Conservation (phyloP, 1,140 invertebrate genomes). For the Drosophila nigromelanica region DNA sequence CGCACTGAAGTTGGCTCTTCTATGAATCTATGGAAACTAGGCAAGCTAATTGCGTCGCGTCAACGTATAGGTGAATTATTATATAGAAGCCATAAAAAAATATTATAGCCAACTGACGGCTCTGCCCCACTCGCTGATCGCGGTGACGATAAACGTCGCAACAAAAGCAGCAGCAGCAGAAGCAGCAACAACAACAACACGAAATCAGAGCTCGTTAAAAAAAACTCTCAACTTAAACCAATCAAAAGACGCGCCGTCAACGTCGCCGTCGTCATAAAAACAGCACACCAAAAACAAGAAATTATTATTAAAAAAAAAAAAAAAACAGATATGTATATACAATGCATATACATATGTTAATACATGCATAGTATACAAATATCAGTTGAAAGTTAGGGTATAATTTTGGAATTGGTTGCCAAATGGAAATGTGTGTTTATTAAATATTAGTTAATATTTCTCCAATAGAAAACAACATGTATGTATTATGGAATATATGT, state of each 20-base stretch:
- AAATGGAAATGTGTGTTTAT: constrained; percentile 37
- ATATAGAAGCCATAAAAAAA: constrained; percentile 74
- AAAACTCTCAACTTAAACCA: constrained; percentile 71
- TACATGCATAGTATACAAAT: neutral
- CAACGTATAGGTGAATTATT: constrained; percentile 80
- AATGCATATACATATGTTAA: constrained; percentile 6
- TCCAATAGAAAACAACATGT: neutral
- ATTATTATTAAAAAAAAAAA: constrained; percentile 54
- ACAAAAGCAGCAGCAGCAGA: constrained; percentile 40
- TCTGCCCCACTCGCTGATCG: constrained; percentile 61
- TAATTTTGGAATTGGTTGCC: constrained; percentile 24
- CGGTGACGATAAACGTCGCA: constrained; percentile 56
- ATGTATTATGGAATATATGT: neutral
- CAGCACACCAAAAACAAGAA: constrained; percentile 42
- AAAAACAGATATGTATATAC: neutral
- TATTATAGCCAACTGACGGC: constrained; percentile 55
- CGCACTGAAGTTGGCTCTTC: constrained; percentile 44
- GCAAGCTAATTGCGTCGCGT: constrained; percentile 67
- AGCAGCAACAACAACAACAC: constrained; percentile 43
- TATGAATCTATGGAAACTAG: constrained; percentile 62
- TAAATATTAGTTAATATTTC: constrained; percentile 33
- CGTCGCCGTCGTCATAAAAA: constrained; percentile 65
- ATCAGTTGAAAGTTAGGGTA: constrained; percentile 10
- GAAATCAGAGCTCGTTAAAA: constrained; percentile 82
- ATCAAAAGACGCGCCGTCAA: constrained; percentile 77